Evolutionary conservation across 2,113 vertebrate genomes (phyloP).

Genomic region (Hiodon tergisus): DNA sequence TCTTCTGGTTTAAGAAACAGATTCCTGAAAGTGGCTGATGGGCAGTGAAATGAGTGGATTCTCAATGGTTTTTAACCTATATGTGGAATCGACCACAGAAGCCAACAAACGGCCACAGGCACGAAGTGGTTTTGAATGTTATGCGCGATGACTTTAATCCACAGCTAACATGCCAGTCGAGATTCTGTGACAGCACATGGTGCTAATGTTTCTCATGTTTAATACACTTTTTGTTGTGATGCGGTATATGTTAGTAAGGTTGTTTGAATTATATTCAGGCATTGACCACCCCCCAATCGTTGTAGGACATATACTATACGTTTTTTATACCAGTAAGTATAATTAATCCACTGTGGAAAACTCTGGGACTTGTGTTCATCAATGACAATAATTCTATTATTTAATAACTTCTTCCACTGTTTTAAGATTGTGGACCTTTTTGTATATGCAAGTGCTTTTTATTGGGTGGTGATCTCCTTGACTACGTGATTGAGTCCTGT

Average conservation of each 20-base stretch:
- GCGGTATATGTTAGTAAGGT: background rate
- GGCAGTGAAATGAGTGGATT: conserved; percentile 14
- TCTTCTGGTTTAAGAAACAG: conserved; percentile 15
- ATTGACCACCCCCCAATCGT: background rate
- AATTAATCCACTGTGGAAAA: too few relatives aligned
- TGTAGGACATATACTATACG: too few relatives aligned
- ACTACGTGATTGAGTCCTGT: background rate
- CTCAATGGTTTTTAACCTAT: conserved; percentile 22
- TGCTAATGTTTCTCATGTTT: conserved; percentile 9
- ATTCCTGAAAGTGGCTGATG: conserved; percentile 8
- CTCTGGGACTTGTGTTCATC: too few relatives aligned
- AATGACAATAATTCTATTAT: too few relatives aligned
- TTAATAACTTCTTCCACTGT: too few relatives aligned
- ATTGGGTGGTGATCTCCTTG: background rate
- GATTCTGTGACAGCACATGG: background rate
- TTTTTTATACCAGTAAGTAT: too few relatives aligned
- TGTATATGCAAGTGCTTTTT: background rate
- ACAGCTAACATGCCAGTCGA: conserved; percentile 10
- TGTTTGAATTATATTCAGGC: background rate
- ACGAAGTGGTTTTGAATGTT: conserved; percentile 27
- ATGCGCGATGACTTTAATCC: conserved; percentile 15
- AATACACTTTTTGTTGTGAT: conserved; percentile 1
- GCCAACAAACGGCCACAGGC: conserved; percentile 28
- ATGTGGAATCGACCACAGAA: conserved; percentile 24
- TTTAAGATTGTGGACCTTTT: background rate